These are phyloP conservation scores for Anodontia alba DNA, from an alignment of 2,888 invertebrate species.

Conservation along the genomic window DNA sequence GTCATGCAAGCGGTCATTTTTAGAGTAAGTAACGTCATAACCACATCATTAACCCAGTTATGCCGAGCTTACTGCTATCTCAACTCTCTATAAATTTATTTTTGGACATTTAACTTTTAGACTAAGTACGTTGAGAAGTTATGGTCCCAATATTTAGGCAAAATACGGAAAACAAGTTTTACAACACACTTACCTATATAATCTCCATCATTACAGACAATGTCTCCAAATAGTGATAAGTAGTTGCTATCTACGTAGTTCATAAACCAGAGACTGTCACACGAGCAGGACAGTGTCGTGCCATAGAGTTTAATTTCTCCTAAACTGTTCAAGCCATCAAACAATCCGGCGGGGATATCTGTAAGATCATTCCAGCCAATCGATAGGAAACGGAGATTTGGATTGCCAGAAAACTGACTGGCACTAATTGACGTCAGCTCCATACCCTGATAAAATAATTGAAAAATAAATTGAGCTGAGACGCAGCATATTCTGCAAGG, in stretches of 20 bases:
- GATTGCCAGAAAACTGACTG: constrained; percentile 31
- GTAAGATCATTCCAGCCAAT: constrained; percentile 42
- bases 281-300: constrained; percentile 37
- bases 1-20: no score
- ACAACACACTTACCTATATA: constrained; percentile 2
- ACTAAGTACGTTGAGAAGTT: no score
- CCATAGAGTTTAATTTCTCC: constrained; percentile 47
- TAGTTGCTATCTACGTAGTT: constrained; percentile 32
- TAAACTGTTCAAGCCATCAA: constrained; percentile 41
- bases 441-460: constrained; percentile 7
- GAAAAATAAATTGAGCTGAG: no score
- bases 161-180: no score
- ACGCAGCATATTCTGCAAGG: no score
- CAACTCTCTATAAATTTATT: no score
- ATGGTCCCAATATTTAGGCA: no score
- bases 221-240: constrained; percentile 42
- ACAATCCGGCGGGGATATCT: constrained; percentile 36
- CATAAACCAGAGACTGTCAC: constrained; percentile 47
- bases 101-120: no score
- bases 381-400: constrained; percentile 43
- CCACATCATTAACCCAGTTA: no score
- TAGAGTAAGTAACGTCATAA: no score
- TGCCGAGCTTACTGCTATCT: no score
- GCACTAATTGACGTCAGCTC: constrained; percentile 26
- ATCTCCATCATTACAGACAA: constrained; percentile 36